Evolutionary conservation across 2,113 vertebrate species (phyloP).

Genomic region (Puffinus mauretanicus): DNA sequence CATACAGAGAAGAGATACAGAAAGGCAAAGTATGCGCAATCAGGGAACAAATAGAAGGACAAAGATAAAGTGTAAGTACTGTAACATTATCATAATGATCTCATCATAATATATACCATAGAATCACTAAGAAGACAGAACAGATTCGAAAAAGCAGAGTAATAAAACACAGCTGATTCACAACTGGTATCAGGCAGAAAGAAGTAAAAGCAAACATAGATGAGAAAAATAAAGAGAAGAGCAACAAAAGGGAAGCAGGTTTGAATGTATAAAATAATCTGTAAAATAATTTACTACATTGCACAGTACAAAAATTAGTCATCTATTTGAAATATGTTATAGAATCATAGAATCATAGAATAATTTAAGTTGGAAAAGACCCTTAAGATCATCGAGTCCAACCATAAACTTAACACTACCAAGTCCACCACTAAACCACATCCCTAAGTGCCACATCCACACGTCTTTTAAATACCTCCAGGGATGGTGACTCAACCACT

Average conservation of each 20-base stretch:
- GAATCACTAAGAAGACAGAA: background rate
- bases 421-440: background rate
- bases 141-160: background rate
- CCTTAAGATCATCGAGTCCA: fast-evolving
- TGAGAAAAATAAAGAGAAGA: background rate
- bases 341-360: background rate
- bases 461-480: background rate
- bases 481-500: background rate
- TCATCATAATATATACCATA: background rate
- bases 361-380: background rate
- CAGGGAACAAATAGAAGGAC: background rate
- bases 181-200: background rate
- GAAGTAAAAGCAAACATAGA: background rate
- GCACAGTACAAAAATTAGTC: background rate
- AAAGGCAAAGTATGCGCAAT: background rate
- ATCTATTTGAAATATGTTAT: background rate
- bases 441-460: background rate
- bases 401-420: background rate
- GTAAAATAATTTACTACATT: background rate
- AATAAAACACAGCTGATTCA: background rate
- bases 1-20: background rate
- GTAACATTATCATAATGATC: constrained; percentile 29
- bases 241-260: background rate
- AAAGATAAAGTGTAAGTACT: background rate
- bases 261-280: background rate